A percentile compares a stretch with the other conserved stretches of the same genome.
Conservation (phyloP, 1,140 invertebrate species). For the Drosophila mojavensis region DNA sequence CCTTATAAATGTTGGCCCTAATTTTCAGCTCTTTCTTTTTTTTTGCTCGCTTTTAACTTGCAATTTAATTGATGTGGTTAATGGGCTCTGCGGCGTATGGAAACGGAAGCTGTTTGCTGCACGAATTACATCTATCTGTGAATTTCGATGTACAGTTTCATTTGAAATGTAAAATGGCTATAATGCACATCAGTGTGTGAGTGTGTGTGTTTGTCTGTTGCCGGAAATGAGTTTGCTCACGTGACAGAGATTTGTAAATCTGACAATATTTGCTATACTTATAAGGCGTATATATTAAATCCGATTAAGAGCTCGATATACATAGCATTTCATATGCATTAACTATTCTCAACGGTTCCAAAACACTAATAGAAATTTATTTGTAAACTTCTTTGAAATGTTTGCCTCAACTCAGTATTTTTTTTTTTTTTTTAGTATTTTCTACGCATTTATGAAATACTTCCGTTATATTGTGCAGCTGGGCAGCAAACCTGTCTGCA, state of each 20-base stretch:
- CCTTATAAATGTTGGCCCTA: neutral
- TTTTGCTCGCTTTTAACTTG: slow-evolving; percentile 36
- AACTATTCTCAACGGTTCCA: no score
- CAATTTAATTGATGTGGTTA: slow-evolving; percentile 74
- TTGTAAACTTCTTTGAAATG: no score
- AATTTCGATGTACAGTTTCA: slow-evolving; percentile 27
- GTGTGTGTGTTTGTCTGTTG: slow-evolving; percentile 16
- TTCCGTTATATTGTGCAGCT: slow-evolving; percentile 69
- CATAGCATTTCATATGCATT: neutral
- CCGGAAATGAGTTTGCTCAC: slow-evolving; percentile 74
- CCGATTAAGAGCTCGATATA: slow-evolving; percentile 33
- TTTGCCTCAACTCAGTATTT: neutral
- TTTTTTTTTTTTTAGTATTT: neutral
- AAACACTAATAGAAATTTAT: no score
- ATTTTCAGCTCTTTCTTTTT: slow-evolving; percentile 38
- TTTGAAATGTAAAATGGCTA: slow-evolving; percentile 58
- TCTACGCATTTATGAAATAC: slow-evolving; percentile 35
- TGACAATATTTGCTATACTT: neutral
- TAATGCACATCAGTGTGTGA: slow-evolving; percentile 28
- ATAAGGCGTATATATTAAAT: slow-evolving; percentile 39
- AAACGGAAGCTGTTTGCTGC: slow-evolving; percentile 58
- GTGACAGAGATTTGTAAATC: slow-evolving; percentile 46
- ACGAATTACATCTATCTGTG: neutral
- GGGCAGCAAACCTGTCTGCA: slow-evolving; percentile 56
- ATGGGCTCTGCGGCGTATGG: slow-evolving; percentile 73